Conservation (phyloP, 2,113 vertebrate species). For the Petaurus breviceps region DNA sequence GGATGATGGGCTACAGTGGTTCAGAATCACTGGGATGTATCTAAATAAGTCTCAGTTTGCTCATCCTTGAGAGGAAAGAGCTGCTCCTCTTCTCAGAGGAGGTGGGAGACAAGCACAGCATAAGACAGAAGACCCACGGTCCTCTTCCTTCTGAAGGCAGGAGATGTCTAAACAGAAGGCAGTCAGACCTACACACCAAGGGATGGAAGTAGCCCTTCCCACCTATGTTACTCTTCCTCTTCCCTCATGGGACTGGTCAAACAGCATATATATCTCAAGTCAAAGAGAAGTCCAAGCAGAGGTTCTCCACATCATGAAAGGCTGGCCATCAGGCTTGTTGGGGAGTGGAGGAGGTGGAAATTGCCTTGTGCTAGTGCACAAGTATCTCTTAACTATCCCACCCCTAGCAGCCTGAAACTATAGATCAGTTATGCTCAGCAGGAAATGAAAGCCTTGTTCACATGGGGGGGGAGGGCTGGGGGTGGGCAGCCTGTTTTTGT, state of each 20-base stretch:
- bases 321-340: background rate
- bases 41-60: background rate
- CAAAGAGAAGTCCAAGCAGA: background rate
- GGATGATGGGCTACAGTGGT: background rate
- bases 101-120: background rate
- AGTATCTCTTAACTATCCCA: background rate
- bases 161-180: background rate
- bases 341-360: background rate
- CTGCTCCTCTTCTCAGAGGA: background rate
- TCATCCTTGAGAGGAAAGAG: background rate
- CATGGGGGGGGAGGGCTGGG: too few relatives aligned
- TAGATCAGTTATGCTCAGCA: background rate
- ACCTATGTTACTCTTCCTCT: background rate
- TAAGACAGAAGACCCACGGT: background rate
- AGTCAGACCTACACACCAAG: background rate
- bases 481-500: background rate
- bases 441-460: background rate
- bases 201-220: background rate
- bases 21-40: too few relatives aligned
- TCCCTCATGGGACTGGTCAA: background rate
- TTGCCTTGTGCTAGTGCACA: background rate
- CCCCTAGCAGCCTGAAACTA: background rate
- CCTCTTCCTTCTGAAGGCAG: background rate
- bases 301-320: background rate
- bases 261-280: background rate